Percentiles rank a stretch among this genome's conserved stretches.
Conservation (phyloP, 2,797 vertebrate species). For the Artibeus lituratus region DNA sequence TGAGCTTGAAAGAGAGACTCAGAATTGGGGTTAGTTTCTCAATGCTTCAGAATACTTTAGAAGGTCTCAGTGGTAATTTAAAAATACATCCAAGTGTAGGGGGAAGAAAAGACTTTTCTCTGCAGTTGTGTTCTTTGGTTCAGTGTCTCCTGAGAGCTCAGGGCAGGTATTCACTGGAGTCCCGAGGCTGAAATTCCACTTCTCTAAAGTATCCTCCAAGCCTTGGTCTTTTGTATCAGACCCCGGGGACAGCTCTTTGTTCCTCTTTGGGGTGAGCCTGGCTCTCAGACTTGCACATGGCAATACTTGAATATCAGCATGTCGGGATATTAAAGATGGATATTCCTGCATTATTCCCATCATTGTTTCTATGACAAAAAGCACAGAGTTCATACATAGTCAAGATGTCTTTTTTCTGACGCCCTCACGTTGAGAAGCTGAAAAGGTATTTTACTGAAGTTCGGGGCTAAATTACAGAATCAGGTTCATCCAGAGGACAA, state of each 20-base stretch:
- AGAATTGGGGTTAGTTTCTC: conserved; percentile 28
- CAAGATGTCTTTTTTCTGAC: conserved; percentile 90
- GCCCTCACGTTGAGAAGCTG: conserved; percentile 92
- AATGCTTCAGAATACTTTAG: conserved; percentile 38
- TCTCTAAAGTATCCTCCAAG: conserved; percentile 80
- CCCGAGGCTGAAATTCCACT: conserved; percentile 76
- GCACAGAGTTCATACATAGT: conserved; percentile 89
- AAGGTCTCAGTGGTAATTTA: conserved; percentile 26
- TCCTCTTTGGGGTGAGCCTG: conserved; percentile 83
- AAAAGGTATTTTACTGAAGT: conserved; percentile 99
- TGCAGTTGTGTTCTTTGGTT: conserved; percentile 26
- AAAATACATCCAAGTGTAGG: conserved; percentile 54
- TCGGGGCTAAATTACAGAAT: conserved; percentile 93
- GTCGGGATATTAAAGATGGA: conserved; percentile 93
- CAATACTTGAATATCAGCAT: conserved; percentile 87
- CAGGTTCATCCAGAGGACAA: conserved; percentile 99
- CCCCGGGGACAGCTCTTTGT: conserved; percentile 85
- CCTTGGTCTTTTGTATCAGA: conserved; percentile 83
- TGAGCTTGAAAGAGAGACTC: conserved; percentile 23
- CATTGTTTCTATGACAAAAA: conserved; percentile 94
- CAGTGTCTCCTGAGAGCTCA: conserved; percentile 69
- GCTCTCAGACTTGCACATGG: conserved; percentile 87
- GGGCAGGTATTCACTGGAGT: conserved; percentile 79
- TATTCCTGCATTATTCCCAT: conserved; percentile 90
- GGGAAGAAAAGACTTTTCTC: conserved; percentile 56